Base-by-base conservation (phyloP, 1,140 invertebrate species). In the Eupristina koningsbergeri region DNA sequence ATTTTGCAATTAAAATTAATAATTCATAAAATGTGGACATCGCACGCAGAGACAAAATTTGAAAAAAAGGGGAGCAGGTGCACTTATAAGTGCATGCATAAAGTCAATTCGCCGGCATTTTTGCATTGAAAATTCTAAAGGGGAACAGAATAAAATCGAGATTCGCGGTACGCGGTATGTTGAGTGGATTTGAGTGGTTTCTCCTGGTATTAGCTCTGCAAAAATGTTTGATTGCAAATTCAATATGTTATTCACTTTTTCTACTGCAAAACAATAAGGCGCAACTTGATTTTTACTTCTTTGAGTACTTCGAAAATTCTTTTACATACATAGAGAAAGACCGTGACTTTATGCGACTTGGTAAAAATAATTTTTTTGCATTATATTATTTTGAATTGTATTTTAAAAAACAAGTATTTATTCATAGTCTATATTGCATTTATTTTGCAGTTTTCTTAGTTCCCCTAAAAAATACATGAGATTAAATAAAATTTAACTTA, bases 161-260 rank as follows among this genome's bases (percentile, higher is more conserved):
- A 67, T 50, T 61, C 63, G 26, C 13, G 63, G n/a, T 69, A 22
- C 78, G 64, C 36, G 63, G 53, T n/a, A 15, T 78, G 36, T 64
- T 29, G 58, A 78, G 58, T 64, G 26, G 76, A 63, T 78, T 64
- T 29, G 58, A 78, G 76, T 61, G 58, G 6, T 78, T 63, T 36
- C 64, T 64, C 36, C 0, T 15, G 26, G 34, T 78, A 63, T 41
- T 63, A 31, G 26, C 45, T 61, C 41, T 36, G 31, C 29, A 31
- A 17, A 45, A 31, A 39, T 1, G 39, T 17, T 6, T 39, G 1
- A 36, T 36, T 67, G 63, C 64, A 80, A 69, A 80, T 80, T 80
- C 41, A 80, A 69, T 69, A 69, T 47, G 39, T 80, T 63, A 39
- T 64, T 63, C 47, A 1, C 36, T 61, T n/a, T 58, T 36, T 75